Percentiles rank a stretch among this genome's conserved stretches.
phyloP scores from a whole-genome alignment of 2,888 invertebrate species.

The Drosophila recens region DNA sequence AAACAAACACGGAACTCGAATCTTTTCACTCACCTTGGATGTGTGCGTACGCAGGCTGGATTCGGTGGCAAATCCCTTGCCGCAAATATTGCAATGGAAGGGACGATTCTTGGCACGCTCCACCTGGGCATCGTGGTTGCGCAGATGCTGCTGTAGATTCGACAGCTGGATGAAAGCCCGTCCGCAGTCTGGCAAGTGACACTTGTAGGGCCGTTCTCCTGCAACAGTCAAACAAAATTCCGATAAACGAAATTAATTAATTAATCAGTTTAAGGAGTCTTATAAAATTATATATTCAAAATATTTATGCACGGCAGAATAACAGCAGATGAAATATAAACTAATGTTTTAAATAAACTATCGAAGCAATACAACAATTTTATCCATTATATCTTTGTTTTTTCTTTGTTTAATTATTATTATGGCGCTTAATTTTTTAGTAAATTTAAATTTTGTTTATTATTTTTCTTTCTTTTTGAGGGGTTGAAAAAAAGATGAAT shows the following conservation, averaged over 20 bases:
- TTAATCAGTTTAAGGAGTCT: no score
- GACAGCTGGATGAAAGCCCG: constrained; percentile 98
- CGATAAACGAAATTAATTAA: neutral
- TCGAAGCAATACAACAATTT: no score
- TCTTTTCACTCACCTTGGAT: constrained; percentile 93
- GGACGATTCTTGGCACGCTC: constrained; percentile 97
- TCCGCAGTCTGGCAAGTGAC: constrained; percentile 97
- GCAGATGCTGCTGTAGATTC: constrained; percentile 97
- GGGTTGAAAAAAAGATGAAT: no score
- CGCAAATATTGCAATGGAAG: constrained; percentile 98
- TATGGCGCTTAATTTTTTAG: no score
- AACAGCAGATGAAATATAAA: no score
- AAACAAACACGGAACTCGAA: neutral
- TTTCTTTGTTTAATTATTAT: no score
- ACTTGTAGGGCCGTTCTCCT: constrained; percentile 98
- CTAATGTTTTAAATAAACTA: no score
- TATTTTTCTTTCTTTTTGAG: no score
- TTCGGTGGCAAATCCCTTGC: constrained; percentile 98
- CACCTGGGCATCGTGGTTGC: constrained; percentile 98
- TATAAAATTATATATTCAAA: no score
- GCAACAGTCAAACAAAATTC: constrained; percentile 46
- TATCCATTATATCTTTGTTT: no score
- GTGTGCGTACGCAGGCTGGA: constrained; percentile 97
- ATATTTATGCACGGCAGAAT: no score
- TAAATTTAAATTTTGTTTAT: no score